Percentiles rank a stretch among this genome's conserved stretches.
Conservation (phyloP, 2,113 vertebrate species). For the Proteles cristata region DNA sequence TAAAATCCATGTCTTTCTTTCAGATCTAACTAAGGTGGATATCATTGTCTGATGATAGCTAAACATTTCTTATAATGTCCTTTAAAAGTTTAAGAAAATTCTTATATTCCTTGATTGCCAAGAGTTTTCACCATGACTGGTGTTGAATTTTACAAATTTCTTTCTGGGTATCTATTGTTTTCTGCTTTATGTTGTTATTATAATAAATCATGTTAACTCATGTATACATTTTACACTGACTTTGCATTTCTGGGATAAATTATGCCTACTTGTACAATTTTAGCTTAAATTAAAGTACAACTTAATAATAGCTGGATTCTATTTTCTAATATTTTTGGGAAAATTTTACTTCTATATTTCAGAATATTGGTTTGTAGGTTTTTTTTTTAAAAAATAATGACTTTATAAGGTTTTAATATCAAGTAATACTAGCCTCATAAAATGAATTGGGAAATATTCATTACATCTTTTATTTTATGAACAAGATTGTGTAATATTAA, state of each 20-base stretch:
- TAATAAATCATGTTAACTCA: background rate
- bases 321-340: background rate
- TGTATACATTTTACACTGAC: background rate
- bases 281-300: background rate
- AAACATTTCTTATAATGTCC: background rate
- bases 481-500: background rate
- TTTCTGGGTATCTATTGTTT: background rate
- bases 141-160: constrained; percentile 1
- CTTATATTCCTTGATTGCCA: background rate
- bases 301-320: background rate
- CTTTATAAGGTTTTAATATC: background rate
- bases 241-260: background rate
- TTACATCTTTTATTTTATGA: constrained; percentile 14
- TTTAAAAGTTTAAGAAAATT: background rate
- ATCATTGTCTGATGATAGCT: background rate
- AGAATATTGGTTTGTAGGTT: background rate
- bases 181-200: background rate
- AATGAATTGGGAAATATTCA: background rate
- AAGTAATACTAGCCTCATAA: background rate
- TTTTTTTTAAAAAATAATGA: background rate
- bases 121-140: background rate
- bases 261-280: background rate
- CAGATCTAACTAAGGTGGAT: background rate
- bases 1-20: background rate
- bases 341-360: background rate